A percentile compares a stretch with the other conserved stretches of the same genome.
These are phyloP conservation scores for Phyllotreta striolata DNA, from an alignment of 2,888 invertebrate genomes.

Conservation along the genomic window DNA sequence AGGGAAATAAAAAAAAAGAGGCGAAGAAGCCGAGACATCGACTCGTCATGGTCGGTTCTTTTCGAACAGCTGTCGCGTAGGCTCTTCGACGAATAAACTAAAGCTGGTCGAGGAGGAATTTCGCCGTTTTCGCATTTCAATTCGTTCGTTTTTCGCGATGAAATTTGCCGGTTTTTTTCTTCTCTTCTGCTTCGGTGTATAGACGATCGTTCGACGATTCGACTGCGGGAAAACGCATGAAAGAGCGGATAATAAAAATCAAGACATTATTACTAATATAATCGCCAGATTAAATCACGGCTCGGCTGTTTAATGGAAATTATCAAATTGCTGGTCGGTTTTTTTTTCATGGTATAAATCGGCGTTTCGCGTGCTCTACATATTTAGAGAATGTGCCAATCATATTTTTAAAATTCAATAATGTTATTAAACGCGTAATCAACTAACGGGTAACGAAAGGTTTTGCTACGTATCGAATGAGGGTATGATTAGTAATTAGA, in stretches of 20 bases:
- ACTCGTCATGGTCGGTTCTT: slow-evolving; percentile 34
- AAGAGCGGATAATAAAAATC: slow-evolving; percentile 9
- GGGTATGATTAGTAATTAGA: slow-evolving; percentile 7
- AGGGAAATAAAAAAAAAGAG: too few species aligned
- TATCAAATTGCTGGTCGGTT: slow-evolving; percentile 28
- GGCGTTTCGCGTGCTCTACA: slow-evolving; percentile 35
- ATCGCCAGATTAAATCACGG: slow-evolving; percentile 16
- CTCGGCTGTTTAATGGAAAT: slow-evolving; percentile 28
- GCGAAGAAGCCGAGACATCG: slow-evolving; percentile 40
- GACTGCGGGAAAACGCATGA: too few species aligned
- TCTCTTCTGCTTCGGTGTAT: too few species aligned
- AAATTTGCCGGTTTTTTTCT: too few species aligned
- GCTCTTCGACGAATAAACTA: slow-evolving; percentile 45
- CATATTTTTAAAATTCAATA: slow-evolving; percentile 38
- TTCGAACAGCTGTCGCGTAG: slow-evolving; percentile 46
- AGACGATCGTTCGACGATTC: too few species aligned
- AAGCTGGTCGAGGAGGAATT: slow-evolving; percentile 43
- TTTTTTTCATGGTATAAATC: slow-evolving; percentile 25
- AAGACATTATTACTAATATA: slow-evolving; percentile 8
- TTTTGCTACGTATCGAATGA: background rate
- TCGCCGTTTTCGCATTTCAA: slow-evolving; percentile 41
- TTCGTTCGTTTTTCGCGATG: slow-evolving; percentile 33
- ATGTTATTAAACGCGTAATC: slow-evolving; percentile 29
- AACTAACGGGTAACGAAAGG: slow-evolving; percentile 1
- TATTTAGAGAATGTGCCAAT: slow-evolving; percentile 34